Evolutionary conservation across 2,113 vertebrate genomes (phyloP).

Genomic region (Bothrops jararaca): DNA sequence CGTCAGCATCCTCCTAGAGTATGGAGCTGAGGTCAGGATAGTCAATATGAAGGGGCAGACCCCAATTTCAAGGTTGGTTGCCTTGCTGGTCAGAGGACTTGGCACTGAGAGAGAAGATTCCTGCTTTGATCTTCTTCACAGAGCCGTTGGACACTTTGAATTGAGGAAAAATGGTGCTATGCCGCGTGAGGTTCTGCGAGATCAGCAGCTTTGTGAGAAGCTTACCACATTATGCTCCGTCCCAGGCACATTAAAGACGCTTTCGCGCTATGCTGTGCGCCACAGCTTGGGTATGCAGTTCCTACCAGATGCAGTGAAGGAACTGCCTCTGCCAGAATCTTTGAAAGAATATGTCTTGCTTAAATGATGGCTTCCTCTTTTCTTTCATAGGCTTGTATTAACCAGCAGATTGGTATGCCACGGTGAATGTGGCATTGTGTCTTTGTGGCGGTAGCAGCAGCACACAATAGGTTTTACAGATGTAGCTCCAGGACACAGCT

Average conservation of each 20-base stretch:
- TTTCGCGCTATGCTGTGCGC: conserved; percentile 84
- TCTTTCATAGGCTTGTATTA: neutral
- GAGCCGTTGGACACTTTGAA: conserved; percentile 82
- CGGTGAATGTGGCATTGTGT: fast-evolving
- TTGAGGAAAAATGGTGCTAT: conserved; percentile 81
- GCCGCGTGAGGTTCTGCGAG: conserved; percentile 85
- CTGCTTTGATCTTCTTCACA: conserved; percentile 86
- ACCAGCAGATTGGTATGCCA: neutral
- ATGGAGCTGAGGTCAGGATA: conserved; percentile 86
- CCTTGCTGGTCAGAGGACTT: conserved; percentile 84
- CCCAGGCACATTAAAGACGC: conserved; percentile 79
- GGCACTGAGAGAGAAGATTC: conserved; percentile 89
- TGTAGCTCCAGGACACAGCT: neutral
- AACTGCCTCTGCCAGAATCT: conserved; percentile 86
- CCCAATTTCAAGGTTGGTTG: conserved; percentile 86
- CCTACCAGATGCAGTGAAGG: conserved; percentile 85
- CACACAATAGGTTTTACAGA: neutral
- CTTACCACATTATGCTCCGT: conserved; percentile 80
- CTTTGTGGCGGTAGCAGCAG: fast-evolving
- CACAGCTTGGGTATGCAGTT: conserved; percentile 84
- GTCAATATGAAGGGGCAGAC: conserved; percentile 92
- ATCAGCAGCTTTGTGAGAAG: conserved; percentile 85
- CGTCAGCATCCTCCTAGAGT: conserved; percentile 87
- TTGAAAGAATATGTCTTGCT: conserved; percentile 91
- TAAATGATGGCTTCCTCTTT: conserved; percentile 55